A percentile compares a stretch with the other conserved stretches of the same genome.
Conservation (phyloP, 1,140 invertebrate genomes). For the Drosophila yakuba region DNA sequence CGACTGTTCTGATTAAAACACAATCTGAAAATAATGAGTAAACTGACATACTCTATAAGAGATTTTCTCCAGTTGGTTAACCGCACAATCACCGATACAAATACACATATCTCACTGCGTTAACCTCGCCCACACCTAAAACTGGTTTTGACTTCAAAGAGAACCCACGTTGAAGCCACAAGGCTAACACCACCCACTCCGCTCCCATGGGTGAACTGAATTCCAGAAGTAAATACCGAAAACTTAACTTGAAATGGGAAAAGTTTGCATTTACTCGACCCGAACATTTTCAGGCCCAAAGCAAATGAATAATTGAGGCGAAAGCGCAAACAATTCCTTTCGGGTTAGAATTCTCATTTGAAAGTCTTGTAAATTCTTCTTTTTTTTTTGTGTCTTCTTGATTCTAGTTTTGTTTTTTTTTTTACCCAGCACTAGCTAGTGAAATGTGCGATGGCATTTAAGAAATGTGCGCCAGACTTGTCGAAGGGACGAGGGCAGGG, state of each 20-base stretch:
- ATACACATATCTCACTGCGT: conserved; percentile 15
- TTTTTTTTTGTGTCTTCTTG: not conserved
- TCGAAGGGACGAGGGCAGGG: not conserved
- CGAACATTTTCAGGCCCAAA: conserved; percentile 26
- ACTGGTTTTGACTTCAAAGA: conserved; percentile 33
- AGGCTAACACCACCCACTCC: conserved; percentile 16
- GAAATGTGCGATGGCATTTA: conserved; percentile 72
- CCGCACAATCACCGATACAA: not conserved
- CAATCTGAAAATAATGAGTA: not conserved
- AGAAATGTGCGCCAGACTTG: conserved; percentile 66
- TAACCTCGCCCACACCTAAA: conserved; percentile 22
- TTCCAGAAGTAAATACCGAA: conserved; percentile 49
- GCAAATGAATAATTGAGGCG: conserved; percentile 47
- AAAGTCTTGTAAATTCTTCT: conserved; percentile 43
- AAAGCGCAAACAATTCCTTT: conserved; percentile 45
- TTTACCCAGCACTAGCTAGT: conserved; percentile 15
- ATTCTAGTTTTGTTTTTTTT: conserved; percentile 9
- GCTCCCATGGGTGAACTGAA: conserved; percentile 23
- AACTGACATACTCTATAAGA: not conserved
- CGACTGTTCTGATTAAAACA: too few species aligned
- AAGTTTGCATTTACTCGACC: conserved; percentile 42
- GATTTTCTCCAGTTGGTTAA: conserved; percentile 3
- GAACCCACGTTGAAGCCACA: conserved; percentile 17
- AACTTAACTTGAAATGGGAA: conserved; percentile 48
- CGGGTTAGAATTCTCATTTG: conserved; percentile 50